Evolutionary conservation across 1,140 invertebrate species (phyloP), one percentile per base, ranked within the genome.

Genomic region (Diorhabda elongata): DNA sequence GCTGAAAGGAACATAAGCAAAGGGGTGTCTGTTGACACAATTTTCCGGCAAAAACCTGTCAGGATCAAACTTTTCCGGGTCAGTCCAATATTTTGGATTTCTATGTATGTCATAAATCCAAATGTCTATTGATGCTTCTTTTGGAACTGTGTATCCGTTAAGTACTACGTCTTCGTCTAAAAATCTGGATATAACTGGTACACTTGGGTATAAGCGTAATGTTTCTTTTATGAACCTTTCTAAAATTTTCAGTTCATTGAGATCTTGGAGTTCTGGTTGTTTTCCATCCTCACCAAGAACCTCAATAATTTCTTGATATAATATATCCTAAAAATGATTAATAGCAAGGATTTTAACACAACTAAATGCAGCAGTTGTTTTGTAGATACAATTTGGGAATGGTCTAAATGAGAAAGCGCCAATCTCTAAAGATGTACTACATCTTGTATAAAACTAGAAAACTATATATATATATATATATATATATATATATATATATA

Each of bases 201-300:
- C 90, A 2, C 89, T 85, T 7, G 90, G 90, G 78, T 85, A 91
- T 3, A 91, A 62, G 52, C 88, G 80, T n/a, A 89, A 73, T 3
- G 84, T 81, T 78, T 89, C 87, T 77, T 87, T 92, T 7, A 91
- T 85, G 3, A 85, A 84, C 90, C 83, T 79, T 71, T 91, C 89
- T 65, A 90, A 71, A 76, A 89, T 90, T 67, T 85, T 87, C 85
- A 91, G 85, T 60, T 86, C 76, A 60, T 85, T 73, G 2, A 90
- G 75, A 73, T 90, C 88, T 11, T 86, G 85, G 71, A 78, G 80
- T 41, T 83, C 86, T 0, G 86, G 83, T 2, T 82, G 73, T 2
- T 83, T 86, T 26, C 87, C 77, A 42, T 90, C 75, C n/a, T 78
- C 69, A 42, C 70, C 64, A 7, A 68, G n/a, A 42, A 68, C 43